Evolutionary conservation across 2,113 vertebrate genomes (phyloP).

Genomic region (Pyrgilauda ruficollis): DNA sequence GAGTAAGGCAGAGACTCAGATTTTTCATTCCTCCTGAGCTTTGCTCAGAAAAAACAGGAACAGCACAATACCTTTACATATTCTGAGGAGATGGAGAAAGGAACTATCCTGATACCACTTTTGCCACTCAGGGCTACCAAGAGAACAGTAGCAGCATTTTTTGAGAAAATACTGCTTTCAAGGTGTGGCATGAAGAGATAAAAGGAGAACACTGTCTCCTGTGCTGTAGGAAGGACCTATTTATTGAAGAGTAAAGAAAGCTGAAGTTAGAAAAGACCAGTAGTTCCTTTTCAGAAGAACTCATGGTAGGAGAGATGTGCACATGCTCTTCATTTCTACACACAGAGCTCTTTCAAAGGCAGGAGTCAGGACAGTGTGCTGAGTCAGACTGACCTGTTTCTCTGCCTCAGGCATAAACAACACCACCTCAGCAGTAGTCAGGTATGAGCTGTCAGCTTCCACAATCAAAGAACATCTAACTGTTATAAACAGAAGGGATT

Average conservation of each 20-base stretch:
- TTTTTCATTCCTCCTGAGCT: constrained; percentile 29
- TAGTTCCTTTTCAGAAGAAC: background rate
- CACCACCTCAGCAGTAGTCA: background rate
- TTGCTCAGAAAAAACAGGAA: constrained; percentile 1
- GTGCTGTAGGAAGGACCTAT: background rate
- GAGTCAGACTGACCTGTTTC: background rate
- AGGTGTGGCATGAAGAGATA: background rate
- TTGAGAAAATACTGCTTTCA: background rate
- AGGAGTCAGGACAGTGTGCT: background rate
- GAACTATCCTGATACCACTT: background rate
- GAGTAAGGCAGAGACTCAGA: constrained; percentile 15
- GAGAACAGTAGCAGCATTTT: background rate
- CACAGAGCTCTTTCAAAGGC: background rate
- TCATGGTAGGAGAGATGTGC: background rate
- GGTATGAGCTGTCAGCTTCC: background rate
- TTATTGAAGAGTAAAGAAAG: background rate
- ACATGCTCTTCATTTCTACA: background rate
- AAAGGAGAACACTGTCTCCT: background rate
- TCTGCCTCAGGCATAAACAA: background rate
- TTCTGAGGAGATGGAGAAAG: background rate
- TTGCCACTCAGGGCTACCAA: background rate
- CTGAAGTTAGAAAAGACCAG: background rate
- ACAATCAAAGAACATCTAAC: background rate
- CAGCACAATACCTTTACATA: background rate
- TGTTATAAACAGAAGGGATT: background rate